Percentiles rank a stretch among this genome's conserved stretches.
Conservation (phyloP, 2,888 invertebrate species). For the Autographa gamma region DNA sequence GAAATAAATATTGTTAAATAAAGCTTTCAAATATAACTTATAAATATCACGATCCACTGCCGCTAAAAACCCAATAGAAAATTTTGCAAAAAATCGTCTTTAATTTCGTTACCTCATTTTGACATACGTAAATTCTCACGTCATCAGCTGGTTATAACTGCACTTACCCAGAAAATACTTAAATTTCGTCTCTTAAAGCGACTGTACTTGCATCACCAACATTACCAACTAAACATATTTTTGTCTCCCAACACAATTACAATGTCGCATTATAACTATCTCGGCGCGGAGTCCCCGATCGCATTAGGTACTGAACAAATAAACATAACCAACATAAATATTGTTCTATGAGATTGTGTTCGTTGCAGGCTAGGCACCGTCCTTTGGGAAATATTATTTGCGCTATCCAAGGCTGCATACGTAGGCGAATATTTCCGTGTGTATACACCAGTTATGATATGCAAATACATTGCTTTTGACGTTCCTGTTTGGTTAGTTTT, state of each 20-base stretch:
- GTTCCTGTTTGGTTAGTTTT: neutral
- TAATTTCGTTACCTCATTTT: too few relatives aligned
- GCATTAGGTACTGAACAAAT: neutral
- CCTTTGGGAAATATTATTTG: conserved; percentile 18
- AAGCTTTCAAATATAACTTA: too few relatives aligned
- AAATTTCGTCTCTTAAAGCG: neutral
- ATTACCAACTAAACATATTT: neutral
- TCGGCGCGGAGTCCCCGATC: neutral
- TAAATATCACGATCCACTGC: too few relatives aligned
- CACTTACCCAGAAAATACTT: too few relatives aligned
- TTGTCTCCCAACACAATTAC: neutral
- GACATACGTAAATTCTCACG: too few relatives aligned
- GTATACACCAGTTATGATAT: conserved; percentile 29
- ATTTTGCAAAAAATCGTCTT: too few relatives aligned
- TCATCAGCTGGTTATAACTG: too few relatives aligned
- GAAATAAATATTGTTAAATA: too few relatives aligned
- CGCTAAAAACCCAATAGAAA: too few relatives aligned
- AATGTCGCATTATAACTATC: neutral
- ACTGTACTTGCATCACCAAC: neutral
- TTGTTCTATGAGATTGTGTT: neutral
- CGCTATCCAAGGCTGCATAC: conserved; percentile 8
- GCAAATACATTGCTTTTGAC: conserved; percentile 26
- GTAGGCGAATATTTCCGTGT: conserved; percentile 6
- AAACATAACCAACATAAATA: conserved; percentile 21
- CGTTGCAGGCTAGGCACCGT: neutral